A percentile compares a stretch with the other conserved stretches of the same genome.
These are phyloP conservation scores for Coenobita brevimanus DNA, from an alignment of 1,140 invertebrate species.

Conservation along the genomic window DNA sequence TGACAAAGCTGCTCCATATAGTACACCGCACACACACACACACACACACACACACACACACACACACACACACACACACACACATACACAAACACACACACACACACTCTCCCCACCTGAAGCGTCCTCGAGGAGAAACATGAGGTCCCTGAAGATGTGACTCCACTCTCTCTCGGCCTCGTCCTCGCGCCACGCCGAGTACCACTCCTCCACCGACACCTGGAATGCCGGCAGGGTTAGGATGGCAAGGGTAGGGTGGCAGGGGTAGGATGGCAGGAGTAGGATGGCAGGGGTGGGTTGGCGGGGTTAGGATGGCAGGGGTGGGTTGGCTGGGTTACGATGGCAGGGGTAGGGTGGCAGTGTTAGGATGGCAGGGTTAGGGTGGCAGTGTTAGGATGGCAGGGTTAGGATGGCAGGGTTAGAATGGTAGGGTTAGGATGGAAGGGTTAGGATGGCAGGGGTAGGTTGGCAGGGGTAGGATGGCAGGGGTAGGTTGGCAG, in stretches of 20 bases:
- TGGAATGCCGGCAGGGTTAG: not conserved
- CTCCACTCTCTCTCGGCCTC: slow-evolving; percentile 71
- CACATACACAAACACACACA: not conserved
- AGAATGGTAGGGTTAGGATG: not conserved
- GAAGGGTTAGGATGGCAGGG: not conserved
- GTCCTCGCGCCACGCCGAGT: slow-evolving; percentile 72
- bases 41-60: not conserved
- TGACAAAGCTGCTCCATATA: too few species aligned
- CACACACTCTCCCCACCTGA: slow-evolving; percentile 69
- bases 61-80: not conserved
- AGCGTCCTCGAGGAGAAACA: slow-evolving; percentile 73
- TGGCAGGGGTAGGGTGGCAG: too few species aligned
- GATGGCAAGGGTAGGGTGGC: not conserved
- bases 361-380: too few species aligned
- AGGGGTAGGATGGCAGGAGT: too few species aligned
- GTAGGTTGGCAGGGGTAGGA: not conserved
- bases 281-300: too few species aligned
- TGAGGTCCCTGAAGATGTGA: slow-evolving; percentile 72
- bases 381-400: too few species aligned
- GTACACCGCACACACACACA: too few species aligned
- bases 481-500: too few species aligned
- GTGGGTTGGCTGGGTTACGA: not conserved
- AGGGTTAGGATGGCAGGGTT: too few species aligned
- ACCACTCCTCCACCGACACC: slow-evolving; percentile 71
- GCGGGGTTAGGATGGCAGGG: not conserved